Base-by-base conservation (phyloP, 2,888 invertebrate species). In the Tetragonisca angustula region DNA sequence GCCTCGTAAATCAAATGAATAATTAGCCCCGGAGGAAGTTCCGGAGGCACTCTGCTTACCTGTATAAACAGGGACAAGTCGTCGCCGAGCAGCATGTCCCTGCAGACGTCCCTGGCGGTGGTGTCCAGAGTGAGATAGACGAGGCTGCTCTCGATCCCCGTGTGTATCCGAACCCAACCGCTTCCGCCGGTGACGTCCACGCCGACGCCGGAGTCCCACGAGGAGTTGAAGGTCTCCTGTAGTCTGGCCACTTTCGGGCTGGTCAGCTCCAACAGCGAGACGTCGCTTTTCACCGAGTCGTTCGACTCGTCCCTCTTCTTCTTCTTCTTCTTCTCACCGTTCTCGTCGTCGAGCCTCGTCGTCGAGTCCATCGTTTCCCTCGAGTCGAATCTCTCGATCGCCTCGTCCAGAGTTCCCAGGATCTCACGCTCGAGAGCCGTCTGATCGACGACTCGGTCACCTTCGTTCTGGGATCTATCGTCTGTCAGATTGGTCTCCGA, bases 91-190 rank as follows among this genome's bases (percentile, higher is more conserved):
- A 96, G 95, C 84, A 96, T 94, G 86, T 95, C 95, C 76, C 94
- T 91, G 90, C 94, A 94, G 84, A 95, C 93, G 87, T 95, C 95
- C 32, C 91, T 94, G 65, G 96, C 96, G 82, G 95, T 96, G 21
- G 96, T 96, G 68, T 95, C 95, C 36, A 95, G 95, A 89, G 96
- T 96, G 71, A 95, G 95, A 79, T 95, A 95, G 86, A 96, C 95
- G 91, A 96, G 95, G 86, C 96, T 95, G 76, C 96, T 95, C 81
- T 96, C 95, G 88, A 95, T 95, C 80, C 96, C 96, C 84, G 96
- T 96, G 91, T 96, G 96, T 83, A 96, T 95, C 71, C 96, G 95
- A 84, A 96, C 95, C 96, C 96, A 96, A 80, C 96, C 96, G 87
- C 95, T 95, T 65, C 93, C 93, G 54, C 92, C 94, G 89, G 94